phyloP scores from a whole-genome alignment of 2,797 vertebrate genomes.

The Lithobates sylvaticus region DNA sequence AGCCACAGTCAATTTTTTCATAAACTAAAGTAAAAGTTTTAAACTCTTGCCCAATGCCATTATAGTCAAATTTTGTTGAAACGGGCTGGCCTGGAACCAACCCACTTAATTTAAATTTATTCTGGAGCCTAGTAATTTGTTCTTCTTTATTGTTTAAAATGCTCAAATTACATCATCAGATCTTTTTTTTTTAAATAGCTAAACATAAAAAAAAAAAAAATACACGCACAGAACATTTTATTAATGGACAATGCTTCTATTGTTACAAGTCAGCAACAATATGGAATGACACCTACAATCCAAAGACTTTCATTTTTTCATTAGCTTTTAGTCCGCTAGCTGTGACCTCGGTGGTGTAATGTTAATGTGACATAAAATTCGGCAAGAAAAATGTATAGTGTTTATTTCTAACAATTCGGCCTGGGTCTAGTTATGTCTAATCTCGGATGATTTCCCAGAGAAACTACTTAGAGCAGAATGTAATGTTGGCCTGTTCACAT shows the following conservation, averaged over 20 bases:
- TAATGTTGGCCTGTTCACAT: conserved; percentile 66
- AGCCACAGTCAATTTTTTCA: background rate
- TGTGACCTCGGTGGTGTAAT: conserved; percentile 50
- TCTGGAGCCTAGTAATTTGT: background rate
- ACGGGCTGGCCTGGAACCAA: background rate
- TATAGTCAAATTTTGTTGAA: background rate
- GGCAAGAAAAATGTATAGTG: conserved; percentile 58
- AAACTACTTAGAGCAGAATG: conserved; percentile 50
- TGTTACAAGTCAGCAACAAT: conserved; percentile 12
- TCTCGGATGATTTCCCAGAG: conserved; percentile 48
- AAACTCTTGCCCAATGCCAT: background rate
- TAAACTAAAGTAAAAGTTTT: background rate
- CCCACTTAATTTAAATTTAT: background rate
- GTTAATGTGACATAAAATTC: conserved; percentile 60
- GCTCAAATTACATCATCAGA: background rate
- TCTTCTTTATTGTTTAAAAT: background rate
- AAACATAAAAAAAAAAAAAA: conserved; percentile 8
- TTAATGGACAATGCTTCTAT: background rate
- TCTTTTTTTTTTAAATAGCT: background rate
- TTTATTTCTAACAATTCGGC: conserved; percentile 48
- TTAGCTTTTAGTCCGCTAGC: conserved; percentile 25
- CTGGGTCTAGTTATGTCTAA: conserved; percentile 20
- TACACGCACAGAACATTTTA: background rate
- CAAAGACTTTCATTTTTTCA: conserved; percentile 35
- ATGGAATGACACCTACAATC: conserved; percentile 30